Percentiles rank a stretch among this genome's conserved stretches.
These are phyloP conservation scores for Xylota segnis DNA, from an alignment of 2,888 invertebrate genomes.

Conservation along the genomic window DNA sequence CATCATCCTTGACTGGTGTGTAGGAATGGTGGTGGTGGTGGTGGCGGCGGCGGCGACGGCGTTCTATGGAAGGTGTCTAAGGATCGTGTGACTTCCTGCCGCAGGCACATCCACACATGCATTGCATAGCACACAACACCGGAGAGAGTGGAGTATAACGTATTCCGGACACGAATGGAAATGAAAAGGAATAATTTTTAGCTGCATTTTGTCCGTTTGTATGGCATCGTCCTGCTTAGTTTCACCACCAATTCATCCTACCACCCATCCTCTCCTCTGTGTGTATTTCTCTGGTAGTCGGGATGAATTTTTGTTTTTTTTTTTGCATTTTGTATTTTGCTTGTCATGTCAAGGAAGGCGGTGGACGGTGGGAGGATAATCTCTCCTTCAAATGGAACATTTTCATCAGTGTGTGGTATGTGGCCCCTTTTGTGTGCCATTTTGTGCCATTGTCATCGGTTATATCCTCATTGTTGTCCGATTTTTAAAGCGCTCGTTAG, in stretches of 20 bases:
- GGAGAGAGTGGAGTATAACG: slow-evolving; percentile 28
- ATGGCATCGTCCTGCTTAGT: slow-evolving; percentile 58
- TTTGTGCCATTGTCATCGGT: slow-evolving; percentile 70
- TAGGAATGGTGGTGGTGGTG: not conserved
- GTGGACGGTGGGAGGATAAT: slow-evolving; percentile 14
- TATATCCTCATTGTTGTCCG: slow-evolving; percentile 68
- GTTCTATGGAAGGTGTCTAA: slow-evolving; percentile 69
- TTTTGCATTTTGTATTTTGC: slow-evolving; percentile 36
- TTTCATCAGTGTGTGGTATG: slow-evolving; percentile 53
- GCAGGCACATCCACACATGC: slow-evolving; percentile 66
- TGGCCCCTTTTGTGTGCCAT: slow-evolving; percentile 58
- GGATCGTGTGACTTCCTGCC: slow-evolving; percentile 77
- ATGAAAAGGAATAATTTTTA: slow-evolving; percentile 75
- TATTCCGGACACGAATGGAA: slow-evolving; percentile 73
- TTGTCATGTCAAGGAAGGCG: slow-evolving; percentile 50
- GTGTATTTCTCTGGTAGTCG: not conserved
- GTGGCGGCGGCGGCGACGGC: not conserved
- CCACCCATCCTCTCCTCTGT: not conserved
- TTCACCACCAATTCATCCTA: slow-evolving; percentile 18
- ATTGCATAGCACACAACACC: slow-evolving; percentile 45
- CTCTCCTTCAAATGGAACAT: slow-evolving; percentile 40
- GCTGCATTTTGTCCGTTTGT: slow-evolving; percentile 68
- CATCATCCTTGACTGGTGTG: slow-evolving; percentile 33
- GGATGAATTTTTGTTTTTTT: slow-evolving; percentile 28
- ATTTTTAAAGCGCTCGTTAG: slow-evolving; percentile 72